These are phyloP conservation scores for Acanthosepion pharaonis DNA, from an alignment of 2,888 invertebrate species.

Conservation along the genomic window DNA sequence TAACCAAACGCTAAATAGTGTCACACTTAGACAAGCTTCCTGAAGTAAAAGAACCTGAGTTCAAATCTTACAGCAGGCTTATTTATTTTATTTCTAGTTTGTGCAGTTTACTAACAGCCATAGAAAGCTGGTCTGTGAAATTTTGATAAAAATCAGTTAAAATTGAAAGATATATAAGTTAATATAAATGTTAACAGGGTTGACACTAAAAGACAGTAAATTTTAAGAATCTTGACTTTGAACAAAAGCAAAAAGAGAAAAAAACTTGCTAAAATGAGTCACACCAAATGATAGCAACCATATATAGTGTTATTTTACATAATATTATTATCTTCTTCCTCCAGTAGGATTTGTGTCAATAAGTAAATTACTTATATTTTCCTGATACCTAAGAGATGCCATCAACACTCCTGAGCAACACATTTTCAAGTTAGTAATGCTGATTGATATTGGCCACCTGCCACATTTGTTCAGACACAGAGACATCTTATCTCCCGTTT, in stretches of 20 bases:
- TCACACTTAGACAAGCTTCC: too few species aligned
- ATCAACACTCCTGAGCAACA: neutral
- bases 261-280: neutral
- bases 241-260: neutral
- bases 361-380: conserved; percentile 20
- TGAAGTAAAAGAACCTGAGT: too few species aligned
- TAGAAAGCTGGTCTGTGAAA: too few species aligned
- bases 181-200: neutral
- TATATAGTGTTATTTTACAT: neutral
- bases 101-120: too few species aligned
- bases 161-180: too few species aligned
- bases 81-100: too few species aligned
- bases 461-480: neutral
- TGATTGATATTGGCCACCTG: conserved; percentile 23
- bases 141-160: too few species aligned
- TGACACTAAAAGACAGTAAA: neutral
- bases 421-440: neutral
- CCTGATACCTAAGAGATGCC: neutral
- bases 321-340: neutral
- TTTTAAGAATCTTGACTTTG: neutral
- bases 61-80: too few species aligned
- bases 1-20: too few species aligned
- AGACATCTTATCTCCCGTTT: neutral
- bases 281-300: neutral
- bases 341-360: neutral